Percentiles rank a stretch among this genome's conserved stretches.
Evolutionary conservation across 2,797 vertebrate genomes (phyloP).

Genomic region (Remorina albescens): DNA sequence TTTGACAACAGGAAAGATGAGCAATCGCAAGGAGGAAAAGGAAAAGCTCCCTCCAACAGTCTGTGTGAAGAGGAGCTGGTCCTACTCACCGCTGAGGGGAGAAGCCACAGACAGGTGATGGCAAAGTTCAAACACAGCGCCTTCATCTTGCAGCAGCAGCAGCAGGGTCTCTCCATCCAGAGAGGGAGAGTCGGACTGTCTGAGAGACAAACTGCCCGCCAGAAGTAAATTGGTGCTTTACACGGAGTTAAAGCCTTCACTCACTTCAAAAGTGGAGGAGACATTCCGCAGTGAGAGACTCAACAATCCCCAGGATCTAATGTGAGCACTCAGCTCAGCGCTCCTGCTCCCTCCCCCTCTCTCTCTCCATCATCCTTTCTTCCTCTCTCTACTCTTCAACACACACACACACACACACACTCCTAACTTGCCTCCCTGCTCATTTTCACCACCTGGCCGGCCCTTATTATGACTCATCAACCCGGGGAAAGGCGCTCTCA

Average conservation of each 20-base stretch:
- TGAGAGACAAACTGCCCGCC: not conserved
- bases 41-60: not conserved
- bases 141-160: slow-evolving; percentile 65
- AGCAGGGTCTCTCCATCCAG: slow-evolving; percentile 50
- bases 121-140: slow-evolving; percentile 75
- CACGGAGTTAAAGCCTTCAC: slow-evolving; percentile 45
- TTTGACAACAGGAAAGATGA: not conserved
- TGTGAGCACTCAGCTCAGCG: slow-evolving; percentile 45
- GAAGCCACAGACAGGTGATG: slow-evolving; percentile 78
- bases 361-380: slow-evolving; percentile 1
- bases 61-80: slow-evolving; percentile 14
- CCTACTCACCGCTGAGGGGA: slow-evolving; percentile 75
- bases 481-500: slow-evolving; percentile 60
- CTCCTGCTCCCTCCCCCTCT: slow-evolving; percentile 17
- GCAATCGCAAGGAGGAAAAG: not conserved
- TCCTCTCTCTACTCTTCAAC: slow-evolving; percentile 15
- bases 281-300: slow-evolving; percentile 56
- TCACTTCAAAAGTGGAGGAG: slow-evolving; percentile 50
- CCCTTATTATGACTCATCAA: slow-evolving; percentile 77
- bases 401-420: slow-evolving; percentile 9
- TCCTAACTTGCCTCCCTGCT: slow-evolving; percentile 31
- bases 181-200: slow-evolving; percentile 16
- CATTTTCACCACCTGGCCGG: slow-evolving; percentile 66
- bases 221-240: slow-evolving; percentile 11
- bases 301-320: slow-evolving; percentile 48